Percentiles rank a stretch among this genome's conserved stretches.
Conservation (phyloP, 1,140 invertebrate genomes). For the Rhynchophorus ferrugineus region DNA sequence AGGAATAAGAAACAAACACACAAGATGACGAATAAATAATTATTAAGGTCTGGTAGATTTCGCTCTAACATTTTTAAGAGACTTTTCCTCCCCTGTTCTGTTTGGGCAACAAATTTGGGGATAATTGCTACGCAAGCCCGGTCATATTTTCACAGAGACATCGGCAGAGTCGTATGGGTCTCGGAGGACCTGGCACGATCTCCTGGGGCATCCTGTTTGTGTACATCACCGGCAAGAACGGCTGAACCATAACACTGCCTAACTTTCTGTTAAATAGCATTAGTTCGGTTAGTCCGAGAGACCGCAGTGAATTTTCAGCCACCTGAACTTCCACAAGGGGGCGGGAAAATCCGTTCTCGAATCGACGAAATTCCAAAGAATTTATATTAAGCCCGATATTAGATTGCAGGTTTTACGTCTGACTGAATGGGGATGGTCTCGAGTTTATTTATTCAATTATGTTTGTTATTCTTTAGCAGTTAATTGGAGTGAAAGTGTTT, state of each 20-base stretch:
- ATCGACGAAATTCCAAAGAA: too few relatives aligned
- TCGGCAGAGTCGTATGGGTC: constrained; percentile 11
- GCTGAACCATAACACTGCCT: constrained; percentile 18
- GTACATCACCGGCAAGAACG: constrained; percentile 17
- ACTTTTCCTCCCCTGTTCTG: constrained; percentile 11
- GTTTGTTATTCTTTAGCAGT: too few relatives aligned
- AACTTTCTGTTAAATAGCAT: constrained; percentile 22
- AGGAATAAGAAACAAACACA: too few relatives aligned
- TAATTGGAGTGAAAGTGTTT: too few relatives aligned
- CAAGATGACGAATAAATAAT: too few relatives aligned
- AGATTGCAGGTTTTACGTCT: too few relatives aligned
- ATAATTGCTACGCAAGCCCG: constrained; percentile 11
- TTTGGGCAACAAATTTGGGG: constrained; percentile 14
- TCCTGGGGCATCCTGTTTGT: constrained; percentile 12
- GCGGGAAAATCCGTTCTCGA: too few relatives aligned
- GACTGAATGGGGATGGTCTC: too few relatives aligned
- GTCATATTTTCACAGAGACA: constrained; percentile 15
- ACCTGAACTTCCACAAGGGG: constrained; percentile 10
- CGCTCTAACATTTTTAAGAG: too few relatives aligned
- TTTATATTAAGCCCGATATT: too few relatives aligned
- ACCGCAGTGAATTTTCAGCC: constrained; percentile 10
- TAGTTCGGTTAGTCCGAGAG: constrained; percentile 13
- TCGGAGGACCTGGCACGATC: constrained; percentile 8
- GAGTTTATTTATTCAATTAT: too few relatives aligned
- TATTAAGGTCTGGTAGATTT: too few relatives aligned